Base-by-base conservation (phyloP, 2,888 invertebrate species). In the Taenaris catops region DNA sequence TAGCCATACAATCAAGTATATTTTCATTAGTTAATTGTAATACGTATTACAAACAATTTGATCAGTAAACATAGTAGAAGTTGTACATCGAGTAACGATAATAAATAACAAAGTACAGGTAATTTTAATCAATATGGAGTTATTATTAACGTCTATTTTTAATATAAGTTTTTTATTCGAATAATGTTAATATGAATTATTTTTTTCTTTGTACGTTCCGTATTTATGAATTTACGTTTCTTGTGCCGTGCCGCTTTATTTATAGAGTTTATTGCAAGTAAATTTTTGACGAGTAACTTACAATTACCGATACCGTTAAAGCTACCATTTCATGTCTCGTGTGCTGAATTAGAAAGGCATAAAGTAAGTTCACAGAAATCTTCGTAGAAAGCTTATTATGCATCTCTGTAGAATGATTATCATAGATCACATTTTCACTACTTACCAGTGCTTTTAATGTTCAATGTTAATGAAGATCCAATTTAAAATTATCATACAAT, bases 51-150 rank as follows among this genome's bases (percentile, higher is more conserved):
- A 23, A 40, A 40, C 21, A 29, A 34, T 34, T 35, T 36, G 40
- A 43, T 34, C 33, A 34, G 26, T 34, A 43, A 75, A 31, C 29
- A 33, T 40, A 34, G 40, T 43, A 40, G 72, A 65, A 50, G 42
- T 49, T 67, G 73, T 73, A 79, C 81, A 83, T 83, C 81, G 81
- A 83, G 63, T 65, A 71, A 68, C 61, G 72, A 81, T 83, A 80
- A 80, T 80, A 76, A 72, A 65, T 55, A 63, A 57, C 38, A 65
- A 80, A 81, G 76, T 81, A 80, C 83, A 80, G 69, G 67, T 76
- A 72, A 72, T 72, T 73, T 69, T 80, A 71, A 74, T 67, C 59
- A 66, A 55, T 64, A 65, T 53, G 62, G n/a, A 74, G 68, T 70
- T 68, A 70, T 64, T 49, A 70, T 65, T 74, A 71, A 73, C 66